Evolutionary conservation across 1,140 invertebrate genomes (phyloP).

Genomic region (Samia ricini): DNA sequence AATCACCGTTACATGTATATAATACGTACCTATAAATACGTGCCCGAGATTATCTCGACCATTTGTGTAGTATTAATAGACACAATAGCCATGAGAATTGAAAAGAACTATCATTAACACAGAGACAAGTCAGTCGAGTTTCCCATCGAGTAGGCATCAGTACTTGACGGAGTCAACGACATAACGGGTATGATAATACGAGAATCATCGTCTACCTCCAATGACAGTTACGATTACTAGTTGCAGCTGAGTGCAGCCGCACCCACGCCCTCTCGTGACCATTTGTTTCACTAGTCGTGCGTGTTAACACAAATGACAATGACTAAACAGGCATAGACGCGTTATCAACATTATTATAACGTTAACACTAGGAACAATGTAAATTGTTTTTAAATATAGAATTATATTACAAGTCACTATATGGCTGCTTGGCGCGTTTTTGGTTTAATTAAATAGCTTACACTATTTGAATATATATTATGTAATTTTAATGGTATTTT

Average conservation of each 20-base stretch:
- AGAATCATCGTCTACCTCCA: conserved; percentile 20
- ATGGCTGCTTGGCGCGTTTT: too few species aligned
- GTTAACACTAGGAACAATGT: too few species aligned
- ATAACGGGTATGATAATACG: background rate
- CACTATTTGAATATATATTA: too few species aligned
- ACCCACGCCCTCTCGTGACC: conserved; percentile 10
- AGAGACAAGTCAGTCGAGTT: background rate
- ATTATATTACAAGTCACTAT: too few species aligned
- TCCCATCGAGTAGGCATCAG: background rate
- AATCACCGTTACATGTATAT: too few species aligned
- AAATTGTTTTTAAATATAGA: too few species aligned
- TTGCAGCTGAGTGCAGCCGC: conserved; percentile 18
- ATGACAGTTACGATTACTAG: conserved; percentile 31
- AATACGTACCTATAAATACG: background rate
- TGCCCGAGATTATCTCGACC: background rate
- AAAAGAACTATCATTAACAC: background rate
- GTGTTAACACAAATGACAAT: conserved; percentile 1
- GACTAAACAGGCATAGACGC: conserved; percentile 2
- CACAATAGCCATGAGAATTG: background rate
- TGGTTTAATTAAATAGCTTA: too few species aligned
- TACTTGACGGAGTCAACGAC: background rate
- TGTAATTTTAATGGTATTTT: too few species aligned
- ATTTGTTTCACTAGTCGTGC: too few species aligned
- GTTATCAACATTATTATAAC: background rate
- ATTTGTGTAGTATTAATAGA: background rate